Base-by-base conservation (phyloP, 1,140 invertebrate genomes). In the Panagrolaimus sp. region DNA sequence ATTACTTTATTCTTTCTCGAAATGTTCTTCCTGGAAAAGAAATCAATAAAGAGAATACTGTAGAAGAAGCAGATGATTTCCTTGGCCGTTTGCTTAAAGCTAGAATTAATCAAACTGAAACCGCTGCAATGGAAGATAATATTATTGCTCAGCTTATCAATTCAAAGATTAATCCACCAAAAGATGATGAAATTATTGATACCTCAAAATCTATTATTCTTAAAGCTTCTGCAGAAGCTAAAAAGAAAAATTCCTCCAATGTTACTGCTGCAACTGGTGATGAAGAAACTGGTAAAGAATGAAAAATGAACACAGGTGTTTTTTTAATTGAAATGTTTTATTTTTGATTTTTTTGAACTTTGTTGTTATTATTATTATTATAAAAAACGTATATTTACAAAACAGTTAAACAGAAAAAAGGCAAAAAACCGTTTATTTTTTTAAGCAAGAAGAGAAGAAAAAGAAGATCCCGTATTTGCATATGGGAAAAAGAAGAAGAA, bases 1-100 rank as follows among this genome's bases (percentile, higher is more conserved):
- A 58, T 58, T 58, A 58, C 17, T 21, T 58, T 28, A 58, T 58
- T 58, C 52, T 58, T 12, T 58, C 52, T 28, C 52, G 52, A 6
- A n/a, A 10, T 21, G 52, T 58, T 21, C 21, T 28, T 28, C 52
- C 52, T 24, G 52, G 17, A 21, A 58, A 58, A 26, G 52, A 58
- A 26, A 21, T 4, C 5, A 21, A 58, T 26, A 12, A 12, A 8
- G 52, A 12, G 1, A 21, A 21, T 21, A 2, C 52, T 28, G 52
- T 58, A n/a, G 17, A 21, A 10, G 52, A 58, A 17, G 12, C 14
- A 12, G 52, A 58, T 1, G 52, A 58, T 58, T 12, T 58, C 17
- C 21, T 58, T 24, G 8, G 21, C 10, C 15, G 17, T 12, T 28
- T 26, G 17, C 14, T 58, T 21, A 21, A 28, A 8, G 52, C 52